Evolutionary conservation across 2,888 invertebrate species (phyloP), one percentile per base, ranked within the genome.

Genomic region (Drosophila suboccidentalis): DNA sequence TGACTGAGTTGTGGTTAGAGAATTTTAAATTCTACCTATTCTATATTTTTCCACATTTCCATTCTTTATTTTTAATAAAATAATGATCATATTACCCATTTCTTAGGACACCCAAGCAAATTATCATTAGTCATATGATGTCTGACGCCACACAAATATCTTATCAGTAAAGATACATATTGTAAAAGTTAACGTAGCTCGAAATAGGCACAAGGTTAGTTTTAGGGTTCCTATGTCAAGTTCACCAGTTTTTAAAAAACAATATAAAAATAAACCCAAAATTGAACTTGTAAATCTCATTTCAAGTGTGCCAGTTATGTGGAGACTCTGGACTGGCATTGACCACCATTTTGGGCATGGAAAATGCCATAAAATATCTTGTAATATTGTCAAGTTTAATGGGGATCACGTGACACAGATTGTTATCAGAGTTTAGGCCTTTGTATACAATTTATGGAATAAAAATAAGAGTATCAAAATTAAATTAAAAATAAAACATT

Each of bases 61-160:
- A 29, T 29, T 29, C 29, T 26, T 4, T 26, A 0, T 26, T 26
- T 26, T 26, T 22, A 22, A n/a, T 44, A 22, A 17, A 59, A 39
- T 29, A 44, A 17, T 41, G 17, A 17, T 58, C 49, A 26, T 4
- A 59, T 22, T n/a, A 44, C 17, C 9, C 26, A 9, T 54, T 39
- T 22, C 4, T 39, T 39, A 22, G 54, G 17, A 39, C 39, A 39
- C 13, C 59, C 38, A 39, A n/a, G 26, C 36, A 26, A 17, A 44
- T 29, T 41, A 13, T n/a, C 15, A 58, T 67, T 65, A 68, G 77
- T 69, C 71, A 65, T 65, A 76, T 68, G 76, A 77, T 57, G 34
- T 41, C 50, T 49, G 55, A 46, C 59, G 43, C 19, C 51, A 17
- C 38, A 44, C 22, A 49, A 50, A 32, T 61, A 53, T 66, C 68